phyloP scores from a whole-genome alignment of 2,113 vertebrate species.

The Anarrhichthys ocellatus region DNA sequence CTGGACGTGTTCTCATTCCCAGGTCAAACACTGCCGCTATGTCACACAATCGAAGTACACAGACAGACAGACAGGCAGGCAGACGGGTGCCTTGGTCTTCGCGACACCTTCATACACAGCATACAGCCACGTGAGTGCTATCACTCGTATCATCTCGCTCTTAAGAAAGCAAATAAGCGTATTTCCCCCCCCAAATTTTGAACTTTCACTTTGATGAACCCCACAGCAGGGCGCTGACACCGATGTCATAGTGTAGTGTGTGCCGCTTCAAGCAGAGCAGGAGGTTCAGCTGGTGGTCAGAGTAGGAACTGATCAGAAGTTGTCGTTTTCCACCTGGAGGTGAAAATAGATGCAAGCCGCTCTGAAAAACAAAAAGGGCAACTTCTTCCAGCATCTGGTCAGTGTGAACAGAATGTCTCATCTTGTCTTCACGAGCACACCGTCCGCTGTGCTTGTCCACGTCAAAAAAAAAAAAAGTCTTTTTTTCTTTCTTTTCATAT shows the following conservation, averaged over 20 bases:
- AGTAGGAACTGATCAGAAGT: constrained; percentile 38
- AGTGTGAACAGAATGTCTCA: constrained; percentile 61
- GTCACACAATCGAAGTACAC: no score
- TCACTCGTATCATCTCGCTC: not conserved
- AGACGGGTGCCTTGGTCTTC: not conserved
- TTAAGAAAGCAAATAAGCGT: not conserved
- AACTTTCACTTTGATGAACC: not conserved
- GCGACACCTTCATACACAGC: not conserved
- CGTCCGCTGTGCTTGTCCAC: constrained; percentile 60
- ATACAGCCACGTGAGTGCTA: no score
- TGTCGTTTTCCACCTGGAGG: constrained; percentile 3
- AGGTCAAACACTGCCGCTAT: not conserved
- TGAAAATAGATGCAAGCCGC: constrained; percentile 45
- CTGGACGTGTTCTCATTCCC: not conserved
- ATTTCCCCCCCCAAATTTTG: not conserved
- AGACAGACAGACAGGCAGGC: not conserved
- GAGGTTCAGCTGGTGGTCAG: constrained; percentile 18
- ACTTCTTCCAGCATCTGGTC: constrained; percentile 57
- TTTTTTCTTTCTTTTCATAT: constrained; percentile 34
- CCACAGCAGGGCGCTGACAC: not conserved
- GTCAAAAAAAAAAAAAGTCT: constrained; percentile 22
- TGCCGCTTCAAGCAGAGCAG: constrained; percentile 35
- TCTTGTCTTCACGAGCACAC: constrained; percentile 48
- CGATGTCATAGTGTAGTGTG: not conserved
- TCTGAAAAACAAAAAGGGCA: constrained; percentile 22